Conservation (phyloP, 1,140 invertebrate species). For the Mya arenaria region DNA sequence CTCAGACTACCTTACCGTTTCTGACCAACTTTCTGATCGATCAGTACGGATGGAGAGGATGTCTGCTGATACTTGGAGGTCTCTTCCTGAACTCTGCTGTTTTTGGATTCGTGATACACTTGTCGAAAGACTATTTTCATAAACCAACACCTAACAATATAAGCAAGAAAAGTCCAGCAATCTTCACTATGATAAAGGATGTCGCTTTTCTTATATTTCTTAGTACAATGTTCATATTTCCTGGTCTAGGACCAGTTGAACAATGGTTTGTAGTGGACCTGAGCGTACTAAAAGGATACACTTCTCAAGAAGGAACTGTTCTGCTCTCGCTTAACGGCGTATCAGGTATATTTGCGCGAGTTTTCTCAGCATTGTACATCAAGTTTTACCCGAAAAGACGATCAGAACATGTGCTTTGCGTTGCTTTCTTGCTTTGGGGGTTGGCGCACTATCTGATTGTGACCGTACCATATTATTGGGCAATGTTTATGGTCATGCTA, state of each 20-base stretch:
- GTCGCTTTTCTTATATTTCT: not conserved
- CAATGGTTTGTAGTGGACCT: constrained; percentile 34
- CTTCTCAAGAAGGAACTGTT: not conserved
- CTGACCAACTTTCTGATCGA: not conserved
- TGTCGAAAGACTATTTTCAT: constrained; percentile 11
- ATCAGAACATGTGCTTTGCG: not conserved
- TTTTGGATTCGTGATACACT: constrained; percentile 6
- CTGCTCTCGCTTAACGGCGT: constrained; percentile 29
- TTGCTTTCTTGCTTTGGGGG: not conserved
- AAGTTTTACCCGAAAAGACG: not conserved
- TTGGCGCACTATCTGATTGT: constrained; percentile 1
- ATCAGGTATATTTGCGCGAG: constrained; percentile 2
- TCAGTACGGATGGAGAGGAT: constrained; percentile 23
- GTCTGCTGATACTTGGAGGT: not conserved
- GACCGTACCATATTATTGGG: not conserved
- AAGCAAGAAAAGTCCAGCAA: not conserved
- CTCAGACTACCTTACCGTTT: constrained; percentile 1
- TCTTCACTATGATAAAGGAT: not conserved
- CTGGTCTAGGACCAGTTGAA: constrained; percentile 2
- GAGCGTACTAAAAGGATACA: constrained; percentile 18
- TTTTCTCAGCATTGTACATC: not conserved
- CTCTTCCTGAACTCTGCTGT: not conserved
- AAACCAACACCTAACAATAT: not conserved
- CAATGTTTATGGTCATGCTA: constrained; percentile 18
- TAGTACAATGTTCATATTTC: not conserved